Base-by-base conservation (phyloP, 30 jellyfish, hydroid and myxozoan species). In the Cassiopea andromeda region DNA sequence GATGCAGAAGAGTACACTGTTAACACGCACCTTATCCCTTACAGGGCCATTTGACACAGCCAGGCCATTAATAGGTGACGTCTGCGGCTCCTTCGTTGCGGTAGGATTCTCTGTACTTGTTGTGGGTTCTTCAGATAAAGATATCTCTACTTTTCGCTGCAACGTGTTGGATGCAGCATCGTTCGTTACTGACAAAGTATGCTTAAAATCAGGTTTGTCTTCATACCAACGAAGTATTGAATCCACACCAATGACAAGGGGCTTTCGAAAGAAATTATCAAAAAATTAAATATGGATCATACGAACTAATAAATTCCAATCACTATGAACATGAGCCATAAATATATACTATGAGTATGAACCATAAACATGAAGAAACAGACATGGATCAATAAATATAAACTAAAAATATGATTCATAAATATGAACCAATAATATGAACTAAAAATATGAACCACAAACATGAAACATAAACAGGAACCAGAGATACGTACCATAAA, bases 181-280 rank as follows among this genome's bases (percentile, higher is more conserved):
- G 54, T 54, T 70, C 3, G 79, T 19, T 1, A 70, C 54, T 19
- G 79, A 70, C 2, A 70, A 19, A 7, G n/a, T 4, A 16, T 15
- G 79, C 18, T 1, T 19, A 4, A 16, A 5, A 7, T 48, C n/a
- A 70, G 79, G 1, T 19, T 38, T 17, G 15, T 19, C 19, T 46
- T 48, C 38, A 69, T 77, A 77, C 86, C 86, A 77, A 10, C 73
- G 75, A 48, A 77, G 19, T 9, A 77, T 77, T 3, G 86, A 77
- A 48, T 44, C 12, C 44, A 50, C 75, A 18, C 86, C 86, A 19
- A 77, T 48, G 3, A 77, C 73, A 15, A 77, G 86, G 14, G 86
- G 86, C 86, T 77, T 47, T 77, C 69, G n/a, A 75, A 46, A 43
- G 10, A n/a, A 75, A 3, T 75, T 75, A 75, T 47, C 46, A 75